phyloP scores from a whole-genome alignment of 1,140 invertebrate genomes.

The Philopotamus ludificatus region DNA sequence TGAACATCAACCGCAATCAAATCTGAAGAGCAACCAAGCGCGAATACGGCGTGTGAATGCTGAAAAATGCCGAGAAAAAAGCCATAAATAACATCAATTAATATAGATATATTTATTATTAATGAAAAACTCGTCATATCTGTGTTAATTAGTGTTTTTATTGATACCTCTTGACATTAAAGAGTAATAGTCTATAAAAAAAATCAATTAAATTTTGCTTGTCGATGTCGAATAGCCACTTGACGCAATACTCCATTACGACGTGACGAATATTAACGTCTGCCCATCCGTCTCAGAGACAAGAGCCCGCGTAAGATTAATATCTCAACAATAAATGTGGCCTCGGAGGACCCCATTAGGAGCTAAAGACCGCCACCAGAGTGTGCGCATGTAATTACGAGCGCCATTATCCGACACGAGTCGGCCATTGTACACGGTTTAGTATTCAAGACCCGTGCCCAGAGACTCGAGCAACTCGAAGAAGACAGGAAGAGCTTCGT shows the following conservation, averaged over 20 bases:
- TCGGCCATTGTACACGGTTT: not conserved
- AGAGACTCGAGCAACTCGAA: not conserved
- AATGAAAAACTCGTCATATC: no score
- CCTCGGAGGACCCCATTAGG: not conserved
- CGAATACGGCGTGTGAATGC: no score
- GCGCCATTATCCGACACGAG: not conserved
- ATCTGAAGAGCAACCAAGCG: no score
- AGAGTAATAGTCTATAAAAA: no score
- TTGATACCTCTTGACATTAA: no score
- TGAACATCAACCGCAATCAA: not conserved
- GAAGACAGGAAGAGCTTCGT: not conserved
- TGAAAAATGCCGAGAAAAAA: no score
- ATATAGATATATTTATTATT: no score
- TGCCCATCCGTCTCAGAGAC: not conserved
- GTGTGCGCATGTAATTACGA: not conserved
- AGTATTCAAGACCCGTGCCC: not conserved
- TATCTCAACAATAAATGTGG: not conserved
- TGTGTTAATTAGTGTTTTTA: no score
- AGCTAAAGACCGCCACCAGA: not conserved
- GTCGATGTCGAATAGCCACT: no score
- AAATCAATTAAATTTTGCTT: no score
- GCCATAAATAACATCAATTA: no score
- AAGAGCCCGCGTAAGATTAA: not conserved
- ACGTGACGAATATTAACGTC: not conserved
- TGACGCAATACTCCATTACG: not conserved